These are phyloP conservation scores for Hypomecis atomaria DNA, from an alignment of 2,888 invertebrate species.

Conservation along the genomic window DNA sequence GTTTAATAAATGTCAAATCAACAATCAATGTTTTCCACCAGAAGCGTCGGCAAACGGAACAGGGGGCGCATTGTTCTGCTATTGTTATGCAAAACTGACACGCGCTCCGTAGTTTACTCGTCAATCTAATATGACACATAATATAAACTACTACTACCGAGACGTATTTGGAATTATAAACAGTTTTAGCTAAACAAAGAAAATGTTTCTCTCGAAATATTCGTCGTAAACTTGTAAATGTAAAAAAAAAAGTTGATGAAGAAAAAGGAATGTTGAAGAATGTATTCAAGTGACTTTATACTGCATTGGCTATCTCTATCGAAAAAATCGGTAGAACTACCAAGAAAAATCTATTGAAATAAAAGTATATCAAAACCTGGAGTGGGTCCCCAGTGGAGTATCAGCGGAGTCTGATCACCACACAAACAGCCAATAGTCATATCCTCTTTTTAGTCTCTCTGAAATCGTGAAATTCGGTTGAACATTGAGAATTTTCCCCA, in stretches of 20 bases:
- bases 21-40: slow-evolving; percentile 47
- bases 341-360: too few relatives aligned
- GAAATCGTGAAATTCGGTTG: too few relatives aligned
- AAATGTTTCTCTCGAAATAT: slow-evolving; percentile 32
- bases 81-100: slow-evolving; percentile 70
- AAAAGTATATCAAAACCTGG: too few relatives aligned
- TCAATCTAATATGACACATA: slow-evolving; percentile 62
- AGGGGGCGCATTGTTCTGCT: slow-evolving; percentile 54
- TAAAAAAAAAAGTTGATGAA: too few relatives aligned
- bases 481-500: too few relatives aligned
- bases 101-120: slow-evolving; percentile 59
- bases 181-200: slow-evolving; percentile 41
- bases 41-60: slow-evolving; percentile 52
- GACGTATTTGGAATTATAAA: slow-evolving; percentile 52
- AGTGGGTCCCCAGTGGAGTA: too few relatives aligned
- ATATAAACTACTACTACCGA: slow-evolving; percentile 52
- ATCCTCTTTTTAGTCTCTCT: too few relatives aligned
- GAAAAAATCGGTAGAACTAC: too few relatives aligned
- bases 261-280: neutral
- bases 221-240: neutral
- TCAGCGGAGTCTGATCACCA: too few relatives aligned
- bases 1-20: slow-evolving; percentile 41
- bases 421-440: too few relatives aligned
- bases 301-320: too few relatives aligned
- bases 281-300: too few relatives aligned